phyloP scores from a whole-genome alignment of 2,113 vertebrate species.

The Oncorhynchus tshawytscha region DNA sequence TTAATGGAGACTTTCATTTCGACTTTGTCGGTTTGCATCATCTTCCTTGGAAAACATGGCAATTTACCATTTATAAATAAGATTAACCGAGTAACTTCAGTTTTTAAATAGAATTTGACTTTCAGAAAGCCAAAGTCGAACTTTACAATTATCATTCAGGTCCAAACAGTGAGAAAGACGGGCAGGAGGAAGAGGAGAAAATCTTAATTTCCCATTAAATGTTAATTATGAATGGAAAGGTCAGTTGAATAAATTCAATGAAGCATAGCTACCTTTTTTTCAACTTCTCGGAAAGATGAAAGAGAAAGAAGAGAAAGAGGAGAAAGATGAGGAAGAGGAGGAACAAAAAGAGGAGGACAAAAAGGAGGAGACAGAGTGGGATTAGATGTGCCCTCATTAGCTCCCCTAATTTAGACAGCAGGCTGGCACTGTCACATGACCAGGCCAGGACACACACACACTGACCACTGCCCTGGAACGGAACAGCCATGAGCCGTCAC shows the following conservation, averaged over 20 bases:
- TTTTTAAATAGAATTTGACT: background rate
- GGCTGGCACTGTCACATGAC: constrained; percentile 42
- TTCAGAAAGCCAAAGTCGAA: background rate
- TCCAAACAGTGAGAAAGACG: constrained; percentile 45
- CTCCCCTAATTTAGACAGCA: constrained; percentile 53
- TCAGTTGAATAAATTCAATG: constrained; percentile 79
- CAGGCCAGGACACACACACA: constrained; percentile 12
- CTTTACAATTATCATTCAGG: constrained; percentile 31
- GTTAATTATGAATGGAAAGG: constrained; percentile 85
- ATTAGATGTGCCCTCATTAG: constrained; percentile 63
- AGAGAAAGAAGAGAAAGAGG: constrained; percentile 30
- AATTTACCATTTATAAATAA: background rate
- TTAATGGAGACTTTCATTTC: too few relatives aligned
- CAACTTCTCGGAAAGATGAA: constrained; percentile 35
- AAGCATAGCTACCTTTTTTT: constrained; percentile 63
- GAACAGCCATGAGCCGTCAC: constrained; percentile 23
- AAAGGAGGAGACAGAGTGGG: constrained; percentile 23
- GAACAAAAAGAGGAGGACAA: too few relatives aligned
- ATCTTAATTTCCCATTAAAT: constrained; percentile 80
- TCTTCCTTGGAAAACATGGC: background rate
- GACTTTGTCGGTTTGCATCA: too few relatives aligned
- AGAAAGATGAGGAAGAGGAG: constrained; percentile 9
- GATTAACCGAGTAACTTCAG: too few relatives aligned
- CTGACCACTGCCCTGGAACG: constrained; percentile 52
- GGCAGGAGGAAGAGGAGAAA: constrained; percentile 38